phyloP scores from a whole-genome alignment of 2,888 invertebrate genomes.

The Neoscelio sp. region DNA sequence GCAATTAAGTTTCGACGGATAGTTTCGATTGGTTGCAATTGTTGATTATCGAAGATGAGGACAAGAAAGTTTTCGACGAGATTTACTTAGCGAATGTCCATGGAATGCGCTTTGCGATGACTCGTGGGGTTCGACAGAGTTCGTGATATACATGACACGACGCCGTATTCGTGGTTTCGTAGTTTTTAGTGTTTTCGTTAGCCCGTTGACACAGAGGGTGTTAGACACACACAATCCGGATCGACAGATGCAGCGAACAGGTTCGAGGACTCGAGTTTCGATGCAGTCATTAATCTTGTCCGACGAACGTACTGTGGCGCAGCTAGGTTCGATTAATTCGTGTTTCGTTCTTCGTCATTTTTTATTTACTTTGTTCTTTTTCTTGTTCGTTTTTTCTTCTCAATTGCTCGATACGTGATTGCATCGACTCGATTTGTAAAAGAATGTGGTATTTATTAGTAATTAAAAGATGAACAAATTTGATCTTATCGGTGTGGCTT shows the following conservation, averaged over 20 bases:
- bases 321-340: constrained; percentile 70
- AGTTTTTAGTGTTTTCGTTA: constrained; percentile 46
- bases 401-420: constrained; percentile 36
- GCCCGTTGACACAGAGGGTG: constrained; percentile 52
- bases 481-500: neutral
- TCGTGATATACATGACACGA: neutral
- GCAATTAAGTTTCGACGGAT: no score
- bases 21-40: constrained; percentile 1
- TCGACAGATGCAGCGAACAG: constrained; percentile 65
- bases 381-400: constrained; percentile 4
- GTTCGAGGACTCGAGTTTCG: constrained; percentile 53
- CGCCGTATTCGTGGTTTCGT: neutral
- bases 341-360: constrained; percentile 62
- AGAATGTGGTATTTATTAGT: constrained; percentile 65
- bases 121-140: neutral
- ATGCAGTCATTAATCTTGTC: constrained; percentile 58
- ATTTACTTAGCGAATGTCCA: no score
- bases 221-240: constrained; percentile 48
- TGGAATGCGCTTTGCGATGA: no score
- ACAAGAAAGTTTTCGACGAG: no score
- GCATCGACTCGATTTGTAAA: constrained; percentile 59
- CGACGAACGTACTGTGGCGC: constrained; percentile 35
- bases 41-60: neutral
- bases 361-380: constrained; percentile 16
- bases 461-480: constrained; percentile 65